Evolutionary conservation across 2,888 invertebrate genomes (phyloP).

Genomic region (Leptura quadrifasciata): DNA sequence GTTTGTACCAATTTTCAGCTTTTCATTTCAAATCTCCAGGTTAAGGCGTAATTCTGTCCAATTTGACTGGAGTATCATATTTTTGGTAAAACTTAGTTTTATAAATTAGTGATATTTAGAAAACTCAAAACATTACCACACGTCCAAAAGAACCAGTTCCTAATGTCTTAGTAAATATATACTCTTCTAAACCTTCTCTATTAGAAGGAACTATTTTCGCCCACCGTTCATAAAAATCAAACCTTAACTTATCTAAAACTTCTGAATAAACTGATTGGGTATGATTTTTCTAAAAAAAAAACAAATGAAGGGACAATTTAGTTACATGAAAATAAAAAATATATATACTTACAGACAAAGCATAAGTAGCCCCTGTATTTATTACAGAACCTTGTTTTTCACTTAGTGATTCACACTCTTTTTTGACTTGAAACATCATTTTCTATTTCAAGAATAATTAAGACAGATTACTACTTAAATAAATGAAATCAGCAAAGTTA

Average conservation of each 20-base stretch:
- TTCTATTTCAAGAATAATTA: not conserved
- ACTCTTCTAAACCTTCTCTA: slow-evolving; percentile 75
- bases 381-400: not conserved
- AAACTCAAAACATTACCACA: slow-evolving; percentile 77
- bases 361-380: not conserved
- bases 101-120: not conserved
- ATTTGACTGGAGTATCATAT: no score
- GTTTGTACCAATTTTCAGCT: no score
- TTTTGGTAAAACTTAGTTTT: not conserved
- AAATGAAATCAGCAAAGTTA: not conserved
- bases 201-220: slow-evolving; percentile 65
- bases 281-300: slow-evolving; percentile 57
- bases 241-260: slow-evolving; percentile 75
- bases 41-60: no score
- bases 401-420: not conserved
- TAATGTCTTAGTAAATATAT: slow-evolving; percentile 84
- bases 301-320: not conserved
- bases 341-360: not conserved
- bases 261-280: slow-evolving; percentile 66
- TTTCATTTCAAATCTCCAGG: no score
- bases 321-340: not conserved
- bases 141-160: slow-evolving; percentile 96
- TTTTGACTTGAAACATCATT: not conserved
- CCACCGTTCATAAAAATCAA: slow-evolving; percentile 77
- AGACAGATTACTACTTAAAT: slow-evolving; percentile 30